These are phyloP conservation scores for Ridgeia piscesae DNA, from an alignment of 1,140 invertebrate genomes.

Conservation along the genomic window DNA sequence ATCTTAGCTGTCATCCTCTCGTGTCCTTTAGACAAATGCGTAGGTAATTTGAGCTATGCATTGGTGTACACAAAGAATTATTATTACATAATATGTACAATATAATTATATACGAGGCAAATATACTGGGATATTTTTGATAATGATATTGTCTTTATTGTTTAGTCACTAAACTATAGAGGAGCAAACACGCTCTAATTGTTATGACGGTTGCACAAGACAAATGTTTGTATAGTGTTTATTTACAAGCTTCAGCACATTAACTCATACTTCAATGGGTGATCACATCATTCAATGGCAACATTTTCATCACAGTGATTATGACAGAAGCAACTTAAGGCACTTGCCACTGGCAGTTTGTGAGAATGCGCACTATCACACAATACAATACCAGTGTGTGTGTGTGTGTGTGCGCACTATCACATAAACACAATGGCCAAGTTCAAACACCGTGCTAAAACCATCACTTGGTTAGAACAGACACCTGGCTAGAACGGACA, in stretches of 20 bases:
- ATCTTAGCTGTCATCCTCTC: neutral
- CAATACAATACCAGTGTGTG: too few relatives aligned
- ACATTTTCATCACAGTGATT: neutral
- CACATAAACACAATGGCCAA: neutral
- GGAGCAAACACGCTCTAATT: neutral
- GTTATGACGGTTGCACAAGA: neutral
- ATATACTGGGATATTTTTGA: neutral
- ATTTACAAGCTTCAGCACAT: neutral
- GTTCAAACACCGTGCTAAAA: neutral
- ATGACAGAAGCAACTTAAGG: neutral
- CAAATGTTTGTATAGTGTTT: neutral
- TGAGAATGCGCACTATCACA: neutral
- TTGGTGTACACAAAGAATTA: neutral
- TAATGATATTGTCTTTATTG: neutral
- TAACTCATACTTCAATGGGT: too few relatives aligned
- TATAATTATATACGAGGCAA: neutral
- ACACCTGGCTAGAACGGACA: neutral
- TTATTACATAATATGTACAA: neutral
- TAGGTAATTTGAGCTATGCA: neutral
- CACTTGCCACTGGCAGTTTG: neutral
- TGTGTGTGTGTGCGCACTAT: too few relatives aligned
- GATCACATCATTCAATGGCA: neutral
- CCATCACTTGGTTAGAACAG: neutral
- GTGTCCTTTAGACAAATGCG: neutral
- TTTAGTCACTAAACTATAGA: neutral